Evolutionary conservation across 1,140 invertebrate species (phyloP).

Genomic region (Neodiprion virginianus): DNA sequence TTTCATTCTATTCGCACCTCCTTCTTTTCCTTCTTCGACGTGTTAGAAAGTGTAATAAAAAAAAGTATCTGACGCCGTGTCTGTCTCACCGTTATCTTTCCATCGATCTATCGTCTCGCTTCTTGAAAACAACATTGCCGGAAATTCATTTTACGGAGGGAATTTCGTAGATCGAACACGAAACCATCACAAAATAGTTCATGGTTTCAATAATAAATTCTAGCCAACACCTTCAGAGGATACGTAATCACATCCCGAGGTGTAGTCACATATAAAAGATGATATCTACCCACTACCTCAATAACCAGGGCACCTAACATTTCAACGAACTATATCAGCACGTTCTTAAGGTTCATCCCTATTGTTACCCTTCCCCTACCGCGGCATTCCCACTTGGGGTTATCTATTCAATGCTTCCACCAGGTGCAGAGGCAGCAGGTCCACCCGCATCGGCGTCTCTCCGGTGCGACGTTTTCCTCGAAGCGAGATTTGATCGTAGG

Average conservation of each 20-base stretch:
- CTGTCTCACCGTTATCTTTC: background rate
- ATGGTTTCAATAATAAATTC: background rate
- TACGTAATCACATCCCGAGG: background rate
- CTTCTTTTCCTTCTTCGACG: constrained; percentile 29
- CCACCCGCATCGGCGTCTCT: constrained; percentile 24
- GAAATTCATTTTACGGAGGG: too few relatives aligned
- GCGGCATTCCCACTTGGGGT: too few relatives aligned
- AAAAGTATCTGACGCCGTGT: constrained; percentile 24
- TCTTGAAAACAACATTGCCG: background rate
- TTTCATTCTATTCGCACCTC: constrained; percentile 27
- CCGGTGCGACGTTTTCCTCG: constrained; percentile 24
- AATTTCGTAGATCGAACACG: too few relatives aligned
- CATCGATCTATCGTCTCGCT: background rate
- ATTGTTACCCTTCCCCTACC: too few relatives aligned
- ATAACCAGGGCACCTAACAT: too few relatives aligned
- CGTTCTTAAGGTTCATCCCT: too few relatives aligned
- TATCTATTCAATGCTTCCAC: constrained; percentile 49
- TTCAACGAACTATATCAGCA: too few relatives aligned
- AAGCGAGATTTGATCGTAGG: constrained; percentile 51
- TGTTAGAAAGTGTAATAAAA: constrained; percentile 33
- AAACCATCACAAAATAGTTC: too few relatives aligned
- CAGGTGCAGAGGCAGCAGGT: constrained; percentile 52
- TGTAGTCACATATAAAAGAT: background rate
- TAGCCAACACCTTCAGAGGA: background rate
- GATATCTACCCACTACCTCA: too few relatives aligned